Conservation (phyloP, 2,113 vertebrate species). For the Anas platyrhynchos region DNA sequence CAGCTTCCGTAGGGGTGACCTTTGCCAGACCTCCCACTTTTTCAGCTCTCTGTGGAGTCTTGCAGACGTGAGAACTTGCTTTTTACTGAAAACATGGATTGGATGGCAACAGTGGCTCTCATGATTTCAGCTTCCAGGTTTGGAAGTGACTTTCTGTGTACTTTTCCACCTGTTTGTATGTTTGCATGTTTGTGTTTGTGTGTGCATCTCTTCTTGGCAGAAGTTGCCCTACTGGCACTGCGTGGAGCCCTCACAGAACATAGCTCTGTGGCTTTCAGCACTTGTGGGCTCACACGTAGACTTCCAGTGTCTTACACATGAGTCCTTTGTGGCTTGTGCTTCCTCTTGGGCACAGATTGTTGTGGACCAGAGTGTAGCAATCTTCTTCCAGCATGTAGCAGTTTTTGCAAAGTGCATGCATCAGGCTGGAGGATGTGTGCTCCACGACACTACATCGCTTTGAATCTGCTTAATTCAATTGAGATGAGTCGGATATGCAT, state of each 20-base stretch:
- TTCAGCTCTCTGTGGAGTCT: neutral
- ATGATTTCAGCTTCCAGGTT: neutral
- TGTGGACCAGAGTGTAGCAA: neutral
- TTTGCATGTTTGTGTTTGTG: neutral
- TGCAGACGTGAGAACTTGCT: neutral
- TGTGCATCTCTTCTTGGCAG: neutral
- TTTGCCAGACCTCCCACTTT: neutral
- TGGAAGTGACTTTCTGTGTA: neutral
- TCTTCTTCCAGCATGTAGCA: neutral
- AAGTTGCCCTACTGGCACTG: neutral
- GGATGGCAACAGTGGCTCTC: neutral
- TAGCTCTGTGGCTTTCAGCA: neutral
- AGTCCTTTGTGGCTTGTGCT: neutral
- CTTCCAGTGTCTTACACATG: neutral
- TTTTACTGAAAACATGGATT: neutral
- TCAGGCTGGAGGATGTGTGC: neutral
- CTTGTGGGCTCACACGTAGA: neutral
- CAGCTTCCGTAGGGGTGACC: neutral
- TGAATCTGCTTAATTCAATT: constrained; percentile 31
- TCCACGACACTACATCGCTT: neutral
- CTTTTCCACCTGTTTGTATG: neutral
- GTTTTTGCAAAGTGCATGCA: neutral
- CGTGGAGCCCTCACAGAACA: neutral
- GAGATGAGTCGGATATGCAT: neutral
- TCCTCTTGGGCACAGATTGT: neutral